Evolutionary conservation across 2,113 vertebrate genomes (phyloP), one percentile per base, ranked within the genome.

Genomic region (Salvelinus namaycush): DNA sequence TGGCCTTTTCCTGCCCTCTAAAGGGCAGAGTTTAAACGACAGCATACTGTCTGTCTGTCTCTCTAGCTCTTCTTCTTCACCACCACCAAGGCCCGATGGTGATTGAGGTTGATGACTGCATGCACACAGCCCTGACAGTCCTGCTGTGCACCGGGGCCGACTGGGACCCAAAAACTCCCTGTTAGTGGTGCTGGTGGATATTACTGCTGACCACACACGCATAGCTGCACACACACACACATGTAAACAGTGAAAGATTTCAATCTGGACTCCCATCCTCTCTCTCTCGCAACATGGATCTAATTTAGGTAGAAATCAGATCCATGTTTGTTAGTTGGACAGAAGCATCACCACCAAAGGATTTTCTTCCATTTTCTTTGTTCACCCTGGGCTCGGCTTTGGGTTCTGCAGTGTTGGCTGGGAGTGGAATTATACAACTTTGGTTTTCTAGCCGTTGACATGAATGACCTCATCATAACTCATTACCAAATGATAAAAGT

Each of bases 191-290:
- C 39, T 44, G 80, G 81, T 78, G 80, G 86, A 84, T 80, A 82
- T 87, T 80, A 70, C 79, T 77, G 60, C 72, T 87, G 87, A 88
- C 87, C 89, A 89, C 89, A 88, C 86, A 90, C 79, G 29, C 84
- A 86, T 80, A 89, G 85, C 79, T 77, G 76, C 85, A 82, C 89
- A 86, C 80, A 87, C 34, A 27, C 82, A 86, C 39, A 39, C 39
- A 39, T 9, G 76, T 87, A 85, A 85, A 27, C 87, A 82, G 39
- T 39, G 39, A 81, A 78, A 29, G 2, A 48, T 88, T 84, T 75
- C 76, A 81, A 74, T 87, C 64, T 51, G 76, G 68, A 79, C 71
- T 74, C 65, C 74, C 71, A 77, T 78, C 73, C 60, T 80, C 72
- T 80, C 4, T 79, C 69, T 77, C 79, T 68, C 26, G 26, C 79